Evolutionary conservation across 2,888 invertebrate species (phyloP).

Genomic region (Sesia apiformis): DNA sequence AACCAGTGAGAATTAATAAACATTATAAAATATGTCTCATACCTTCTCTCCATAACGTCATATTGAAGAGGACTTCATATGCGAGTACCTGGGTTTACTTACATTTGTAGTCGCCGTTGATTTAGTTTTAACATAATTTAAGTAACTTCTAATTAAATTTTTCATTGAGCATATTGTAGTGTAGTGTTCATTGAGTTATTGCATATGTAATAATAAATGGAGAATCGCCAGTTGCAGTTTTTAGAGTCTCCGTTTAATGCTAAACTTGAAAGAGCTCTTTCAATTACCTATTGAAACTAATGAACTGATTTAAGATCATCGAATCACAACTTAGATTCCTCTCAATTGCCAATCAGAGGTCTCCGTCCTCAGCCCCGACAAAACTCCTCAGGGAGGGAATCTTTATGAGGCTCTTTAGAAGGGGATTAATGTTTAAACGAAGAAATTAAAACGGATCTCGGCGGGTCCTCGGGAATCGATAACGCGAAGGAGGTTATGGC

Average conservation of each 20-base stretch:
- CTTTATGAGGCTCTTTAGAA: conserved; percentile 33
- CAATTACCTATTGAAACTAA: not conserved
- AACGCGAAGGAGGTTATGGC: not conserved
- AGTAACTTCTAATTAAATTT: too few relatives aligned
- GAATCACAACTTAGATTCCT: not conserved
- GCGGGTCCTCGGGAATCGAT: conserved; percentile 1
- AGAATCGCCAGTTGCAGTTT: not conserved
- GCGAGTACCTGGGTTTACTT: too few relatives aligned
- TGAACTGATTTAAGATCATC: not conserved
- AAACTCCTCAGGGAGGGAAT: conserved; percentile 21
- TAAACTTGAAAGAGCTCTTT: not conserved
- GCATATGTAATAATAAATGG: too few relatives aligned
- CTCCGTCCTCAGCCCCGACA: conserved; percentile 11
- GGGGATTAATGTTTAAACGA: conserved; percentile 36
- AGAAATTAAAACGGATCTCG: conserved; percentile 36
- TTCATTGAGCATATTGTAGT: too few relatives aligned
- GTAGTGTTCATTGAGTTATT: too few relatives aligned
- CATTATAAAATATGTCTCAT: too few relatives aligned
- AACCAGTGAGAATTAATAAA: too few relatives aligned
- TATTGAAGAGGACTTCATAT: too few relatives aligned
- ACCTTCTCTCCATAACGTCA: too few relatives aligned
- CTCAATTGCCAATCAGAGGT: not conserved
- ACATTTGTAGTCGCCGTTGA: too few relatives aligned
- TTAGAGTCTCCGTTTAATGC: not conserved
- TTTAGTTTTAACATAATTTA: too few relatives aligned